Conservation (phyloP, 2,797 vertebrate genomes). For the Bradypodion ventrale region DNA sequence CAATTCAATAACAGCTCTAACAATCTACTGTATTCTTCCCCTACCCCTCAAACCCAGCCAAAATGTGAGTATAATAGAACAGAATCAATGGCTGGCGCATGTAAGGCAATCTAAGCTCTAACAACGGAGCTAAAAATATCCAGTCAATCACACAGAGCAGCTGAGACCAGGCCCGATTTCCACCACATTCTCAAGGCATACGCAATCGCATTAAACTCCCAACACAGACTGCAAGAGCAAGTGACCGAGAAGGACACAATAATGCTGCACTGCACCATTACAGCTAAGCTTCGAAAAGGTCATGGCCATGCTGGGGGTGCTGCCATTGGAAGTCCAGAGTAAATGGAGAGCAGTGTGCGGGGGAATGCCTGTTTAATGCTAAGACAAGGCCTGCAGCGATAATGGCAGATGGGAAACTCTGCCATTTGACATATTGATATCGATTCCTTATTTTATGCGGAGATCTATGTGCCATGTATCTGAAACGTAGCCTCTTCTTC, state of each 20-base stretch:
- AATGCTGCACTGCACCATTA: slow-evolving; percentile 42
- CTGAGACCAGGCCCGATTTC: slow-evolving; percentile 52
- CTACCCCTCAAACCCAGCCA: slow-evolving; percentile 19
- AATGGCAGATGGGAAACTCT: not conserved
- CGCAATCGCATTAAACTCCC: slow-evolving; percentile 41
- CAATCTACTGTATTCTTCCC: slow-evolving; percentile 14
- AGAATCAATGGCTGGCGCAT: not conserved
- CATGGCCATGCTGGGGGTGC: not conserved
- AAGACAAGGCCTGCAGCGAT: not conserved
- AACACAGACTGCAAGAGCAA: slow-evolving; percentile 10
- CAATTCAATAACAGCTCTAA: not conserved
- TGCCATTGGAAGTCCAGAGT: not conserved
- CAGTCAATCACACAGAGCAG: slow-evolving; percentile 53
- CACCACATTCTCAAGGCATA: slow-evolving; percentile 43
- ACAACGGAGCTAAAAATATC: slow-evolving; percentile 56
- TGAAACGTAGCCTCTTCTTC: not conserved
- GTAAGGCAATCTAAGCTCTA: not conserved
- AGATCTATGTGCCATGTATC: not conserved
- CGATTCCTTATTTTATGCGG: not conserved
- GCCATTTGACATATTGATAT: not conserved
- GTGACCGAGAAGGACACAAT: slow-evolving; percentile 24
- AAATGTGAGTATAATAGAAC: not conserved
- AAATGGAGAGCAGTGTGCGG: not conserved
- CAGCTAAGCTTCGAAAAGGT: slow-evolving; percentile 26
- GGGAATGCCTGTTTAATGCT: not conserved